phyloP scores from a whole-genome alignment of 2,113 vertebrate genomes.

The sheep (Ovis aries) region DNA sequence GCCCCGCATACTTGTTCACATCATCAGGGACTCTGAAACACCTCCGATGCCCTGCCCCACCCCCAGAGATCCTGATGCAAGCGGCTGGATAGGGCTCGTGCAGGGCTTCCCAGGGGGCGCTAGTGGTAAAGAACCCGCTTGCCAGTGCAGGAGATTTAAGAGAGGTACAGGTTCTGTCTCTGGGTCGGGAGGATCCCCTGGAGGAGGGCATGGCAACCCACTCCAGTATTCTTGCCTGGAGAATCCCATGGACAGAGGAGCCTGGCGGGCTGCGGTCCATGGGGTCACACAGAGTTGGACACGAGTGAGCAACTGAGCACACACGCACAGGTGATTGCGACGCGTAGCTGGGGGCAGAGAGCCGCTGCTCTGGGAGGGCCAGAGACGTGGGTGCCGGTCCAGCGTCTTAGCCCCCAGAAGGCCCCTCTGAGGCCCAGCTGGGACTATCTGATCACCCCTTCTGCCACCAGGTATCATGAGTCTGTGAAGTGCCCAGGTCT shows the following conservation, averaged over 20 bases:
- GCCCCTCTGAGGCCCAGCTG: neutral
- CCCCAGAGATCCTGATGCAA: neutral
- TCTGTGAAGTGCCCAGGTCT: neutral
- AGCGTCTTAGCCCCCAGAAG: neutral
- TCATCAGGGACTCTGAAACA: neutral
- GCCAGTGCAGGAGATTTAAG: neutral
- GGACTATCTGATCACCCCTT: neutral
- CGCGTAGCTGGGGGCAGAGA: neutral
- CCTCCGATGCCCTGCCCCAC: neutral
- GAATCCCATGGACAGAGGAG: neutral
- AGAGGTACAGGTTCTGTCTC: neutral
- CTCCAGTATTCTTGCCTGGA: neutral
- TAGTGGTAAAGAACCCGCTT: neutral
- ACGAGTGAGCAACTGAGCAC: neutral
- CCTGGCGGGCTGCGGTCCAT: neutral
- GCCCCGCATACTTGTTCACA: neutral
- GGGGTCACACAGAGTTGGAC: neutral
- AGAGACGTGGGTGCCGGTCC: neutral
- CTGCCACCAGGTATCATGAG: neutral
- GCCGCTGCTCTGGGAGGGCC: neutral
- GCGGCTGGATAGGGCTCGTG: rapidly evolving
- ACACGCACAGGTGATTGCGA: rapidly evolving
- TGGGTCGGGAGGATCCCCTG: neutral
- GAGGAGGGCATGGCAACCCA: neutral
- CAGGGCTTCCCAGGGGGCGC: neutral